These are phyloP conservation scores for Argyrosomus japonicus DNA, from an alignment of 2,113 vertebrate species.

Conservation along the genomic window DNA sequence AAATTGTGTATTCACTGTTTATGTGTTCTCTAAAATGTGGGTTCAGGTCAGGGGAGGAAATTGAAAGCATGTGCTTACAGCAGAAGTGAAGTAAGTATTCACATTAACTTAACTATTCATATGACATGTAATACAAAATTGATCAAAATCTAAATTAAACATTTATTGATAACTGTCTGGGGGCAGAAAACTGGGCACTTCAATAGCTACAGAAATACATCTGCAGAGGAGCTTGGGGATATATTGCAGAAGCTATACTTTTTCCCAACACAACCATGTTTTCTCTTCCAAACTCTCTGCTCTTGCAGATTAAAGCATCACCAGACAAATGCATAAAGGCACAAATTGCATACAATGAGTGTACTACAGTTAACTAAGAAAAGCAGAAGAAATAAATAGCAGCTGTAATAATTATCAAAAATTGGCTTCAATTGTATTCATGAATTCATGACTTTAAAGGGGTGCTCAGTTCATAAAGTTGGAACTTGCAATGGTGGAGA, in stretches of 20 bases:
- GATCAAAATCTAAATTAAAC: not conserved
- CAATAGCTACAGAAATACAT: not conserved
- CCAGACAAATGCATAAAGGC: not conserved
- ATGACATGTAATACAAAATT: not conserved
- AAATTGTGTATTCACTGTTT: slow-evolving; percentile 7
- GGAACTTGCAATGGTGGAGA: not conserved
- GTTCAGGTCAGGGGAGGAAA: slow-evolving; percentile 1
- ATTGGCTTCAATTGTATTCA: not conserved
- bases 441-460: not conserved
- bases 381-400: not conserved
- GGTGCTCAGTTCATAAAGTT: not conserved
- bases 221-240: not conserved
- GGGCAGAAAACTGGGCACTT: not conserved
- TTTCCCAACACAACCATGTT: not conserved
- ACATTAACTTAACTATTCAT: no score
- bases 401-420: not conserved
- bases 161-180: not conserved
- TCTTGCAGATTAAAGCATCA: not conserved
- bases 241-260: not conserved
- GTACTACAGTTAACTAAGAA: not conserved
- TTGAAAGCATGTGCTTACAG: not conserved
- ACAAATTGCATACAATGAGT: not conserved
- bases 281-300: not conserved
- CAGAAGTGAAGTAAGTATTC: not conserved
- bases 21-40: not conserved